Evolutionary conservation across 2,797 vertebrate species (phyloP).

Genomic region (Steatocranus sp.): DNA sequence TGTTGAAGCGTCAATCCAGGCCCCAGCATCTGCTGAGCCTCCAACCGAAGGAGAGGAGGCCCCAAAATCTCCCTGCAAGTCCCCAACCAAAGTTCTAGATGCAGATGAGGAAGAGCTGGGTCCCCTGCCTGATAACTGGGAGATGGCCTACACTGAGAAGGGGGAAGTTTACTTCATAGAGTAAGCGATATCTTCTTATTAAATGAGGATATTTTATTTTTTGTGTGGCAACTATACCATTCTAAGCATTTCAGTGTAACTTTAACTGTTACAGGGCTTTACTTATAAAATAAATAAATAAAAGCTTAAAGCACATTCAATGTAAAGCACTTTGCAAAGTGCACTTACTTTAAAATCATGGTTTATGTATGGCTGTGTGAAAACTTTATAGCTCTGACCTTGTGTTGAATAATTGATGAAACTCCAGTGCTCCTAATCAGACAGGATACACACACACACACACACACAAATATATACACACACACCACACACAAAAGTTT

Average conservation of each 20-base stretch:
- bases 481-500: conserved; percentile 24
- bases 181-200: conserved; percentile 55
- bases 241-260: neutral
- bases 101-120: conserved; percentile 89
- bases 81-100: conserved; percentile 67
- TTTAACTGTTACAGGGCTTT: neutral
- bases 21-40: conserved; percentile 79
- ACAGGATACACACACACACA: conserved; percentile 7
- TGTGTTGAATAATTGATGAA: conserved; percentile 49
- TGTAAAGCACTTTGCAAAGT: neutral
- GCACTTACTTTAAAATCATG: neutral
- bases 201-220: neutral
- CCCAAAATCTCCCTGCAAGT: conserved; percentile 82
- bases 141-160: conserved; percentile 99
- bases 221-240: too few species aligned
- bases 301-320: neutral
- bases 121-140: conserved; percentile 96
- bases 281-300: neutral
- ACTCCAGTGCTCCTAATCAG: conserved; percentile 23
- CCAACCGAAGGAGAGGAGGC: conserved; percentile 83
- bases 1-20: conserved; percentile 79
- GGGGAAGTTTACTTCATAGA: conserved; percentile 99
- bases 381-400: conserved; percentile 9
- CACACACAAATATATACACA: neutral
- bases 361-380: conserved; percentile 10